Percentiles rank a stretch among this genome's conserved stretches.
Conservation (phyloP, 2,113 vertebrate genomes). For the Datnioides undecimradiatus region DNA sequence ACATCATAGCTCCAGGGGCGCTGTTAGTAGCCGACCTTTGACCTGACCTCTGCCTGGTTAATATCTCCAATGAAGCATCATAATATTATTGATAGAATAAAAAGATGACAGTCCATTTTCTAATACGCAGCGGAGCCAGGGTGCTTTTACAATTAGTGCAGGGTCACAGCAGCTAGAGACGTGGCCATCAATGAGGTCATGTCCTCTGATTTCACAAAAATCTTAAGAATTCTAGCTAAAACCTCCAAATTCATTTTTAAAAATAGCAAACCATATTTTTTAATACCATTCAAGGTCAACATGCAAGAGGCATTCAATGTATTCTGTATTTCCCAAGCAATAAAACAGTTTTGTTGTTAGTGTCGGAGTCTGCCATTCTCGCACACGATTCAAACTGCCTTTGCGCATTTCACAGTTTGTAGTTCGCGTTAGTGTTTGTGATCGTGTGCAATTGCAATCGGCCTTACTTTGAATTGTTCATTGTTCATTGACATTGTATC, state of each 20-base stretch:
- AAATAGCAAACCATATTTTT: neutral
- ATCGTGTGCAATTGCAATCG: neutral
- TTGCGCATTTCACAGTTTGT: neutral
- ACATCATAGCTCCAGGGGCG: neutral
- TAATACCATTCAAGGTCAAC: neutral
- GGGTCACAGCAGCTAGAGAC: neutral
- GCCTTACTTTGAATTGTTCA: neutral
- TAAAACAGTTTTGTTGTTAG: neutral
- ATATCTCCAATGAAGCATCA: conserved; percentile 26
- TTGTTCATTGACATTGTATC: neutral
- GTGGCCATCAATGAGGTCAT: neutral
- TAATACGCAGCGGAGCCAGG: neutral
- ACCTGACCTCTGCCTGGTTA: conserved; percentile 18
- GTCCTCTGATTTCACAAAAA: neutral
- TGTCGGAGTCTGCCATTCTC: neutral
- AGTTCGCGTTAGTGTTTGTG: neutral
- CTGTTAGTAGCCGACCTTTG: conserved; percentile 20
- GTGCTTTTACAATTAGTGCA: neutral
- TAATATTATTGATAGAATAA: conserved; percentile 18
- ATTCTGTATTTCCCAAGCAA: neutral
- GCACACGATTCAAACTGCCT: neutral
- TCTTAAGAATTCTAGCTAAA: neutral
- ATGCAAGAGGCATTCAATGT: neutral
- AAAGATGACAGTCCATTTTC: neutral
- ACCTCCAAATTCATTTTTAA: neutral